Conservation (phyloP, 1,140 invertebrate species). For the Drosophila malerkotliana region DNA sequence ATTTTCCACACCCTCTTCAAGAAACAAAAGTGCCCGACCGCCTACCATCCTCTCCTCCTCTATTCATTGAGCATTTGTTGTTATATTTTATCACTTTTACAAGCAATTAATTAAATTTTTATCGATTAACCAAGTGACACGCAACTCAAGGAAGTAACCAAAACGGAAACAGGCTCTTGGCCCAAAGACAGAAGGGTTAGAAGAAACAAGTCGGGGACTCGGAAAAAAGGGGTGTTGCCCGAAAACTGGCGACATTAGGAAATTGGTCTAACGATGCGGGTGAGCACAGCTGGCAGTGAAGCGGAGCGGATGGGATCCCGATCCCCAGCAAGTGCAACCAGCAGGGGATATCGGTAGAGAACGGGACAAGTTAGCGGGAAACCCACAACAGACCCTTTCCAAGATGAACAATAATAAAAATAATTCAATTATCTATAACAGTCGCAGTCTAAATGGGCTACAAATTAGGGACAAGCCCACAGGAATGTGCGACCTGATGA, state of each 20-base stretch:
- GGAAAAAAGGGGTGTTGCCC: slow-evolving; percentile 53
- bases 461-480: slow-evolving; percentile 74
- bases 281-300: slow-evolving; percentile 59
- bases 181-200: slow-evolving; percentile 17
- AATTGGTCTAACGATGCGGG: slow-evolving; percentile 79
- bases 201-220: background rate
- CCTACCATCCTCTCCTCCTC: background rate
- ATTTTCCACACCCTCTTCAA: slow-evolving; percentile 9
- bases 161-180: slow-evolving; percentile 50
- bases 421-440: slow-evolving; percentile 77
- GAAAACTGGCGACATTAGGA: slow-evolving; percentile 45
- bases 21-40: background rate
- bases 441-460: slow-evolving; percentile 64
- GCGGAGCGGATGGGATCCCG: slow-evolving; percentile 1
- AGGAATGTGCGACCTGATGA: slow-evolving; percentile 66
- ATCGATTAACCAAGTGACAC: slow-evolving; percentile 72
- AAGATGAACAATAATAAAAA: slow-evolving; percentile 75
- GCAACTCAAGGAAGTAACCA: slow-evolving; percentile 11
- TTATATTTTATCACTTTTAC: slow-evolving; percentile 60
- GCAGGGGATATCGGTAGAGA: slow-evolving; percentile 28
- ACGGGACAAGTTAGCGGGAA: slow-evolving; percentile 31
- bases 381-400: slow-evolving; percentile 20
- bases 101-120: slow-evolving; percentile 74
- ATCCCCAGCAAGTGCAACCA: slow-evolving; percentile 56
- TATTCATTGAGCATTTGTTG: slow-evolving; percentile 5